A percentile compares a stretch with the other conserved stretches of the same genome.
These are phyloP conservation scores for Gymnoscopelus braueri DNA, from an alignment of 2,797 vertebrate genomes.

Conservation along the genomic window DNA sequence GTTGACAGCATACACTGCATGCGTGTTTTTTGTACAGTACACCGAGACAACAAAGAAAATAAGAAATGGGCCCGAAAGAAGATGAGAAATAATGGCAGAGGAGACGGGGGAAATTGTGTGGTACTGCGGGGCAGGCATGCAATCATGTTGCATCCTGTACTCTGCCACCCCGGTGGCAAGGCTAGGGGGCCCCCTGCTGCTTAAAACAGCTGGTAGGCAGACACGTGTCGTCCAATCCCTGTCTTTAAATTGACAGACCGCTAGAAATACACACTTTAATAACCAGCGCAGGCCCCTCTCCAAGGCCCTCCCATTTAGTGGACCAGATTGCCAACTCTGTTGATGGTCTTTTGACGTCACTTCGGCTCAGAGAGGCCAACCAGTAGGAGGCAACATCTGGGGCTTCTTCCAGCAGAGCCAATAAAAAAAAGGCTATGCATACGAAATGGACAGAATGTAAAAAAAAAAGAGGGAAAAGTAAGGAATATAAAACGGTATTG, in stretches of 20 bases:
- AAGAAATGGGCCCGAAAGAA: conserved; percentile 33
- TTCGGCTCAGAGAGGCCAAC: conserved; percentile 55
- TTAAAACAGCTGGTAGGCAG: conserved; percentile 64
- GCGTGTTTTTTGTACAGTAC: not conserved
- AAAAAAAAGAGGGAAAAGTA: conserved; percentile 26
- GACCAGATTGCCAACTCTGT: conserved; percentile 67
- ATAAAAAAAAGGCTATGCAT: conserved; percentile 46
- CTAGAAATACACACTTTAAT: conserved; percentile 60
- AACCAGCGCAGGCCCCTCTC: conserved; percentile 56
- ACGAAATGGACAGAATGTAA: conserved; percentile 38
- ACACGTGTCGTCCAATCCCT: conserved; percentile 63
- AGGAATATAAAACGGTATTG: conserved; percentile 63
- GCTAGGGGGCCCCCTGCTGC: conserved; percentile 64
- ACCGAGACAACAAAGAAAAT: conserved; percentile 48
- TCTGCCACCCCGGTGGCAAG: conserved; percentile 53
- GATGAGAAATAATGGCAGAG: conserved; percentile 20
- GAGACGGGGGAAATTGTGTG: conserved; percentile 35
- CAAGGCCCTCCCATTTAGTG: conserved; percentile 56
- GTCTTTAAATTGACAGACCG: conserved; percentile 75
- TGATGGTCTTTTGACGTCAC: conserved; percentile 62
- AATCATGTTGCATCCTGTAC: conserved; percentile 70
- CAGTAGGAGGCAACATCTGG: conserved; percentile 63
- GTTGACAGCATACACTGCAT: too few relatives aligned
- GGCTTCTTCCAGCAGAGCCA: conserved; percentile 54
- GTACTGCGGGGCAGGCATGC: conserved; percentile 55